Evolutionary conservation across 37 sponge, comb jelly and placozoan genomes (phyloP), one percentile per base, ranked within the genome.

Genomic region (Halisarca cf. caerulea): DNA sequence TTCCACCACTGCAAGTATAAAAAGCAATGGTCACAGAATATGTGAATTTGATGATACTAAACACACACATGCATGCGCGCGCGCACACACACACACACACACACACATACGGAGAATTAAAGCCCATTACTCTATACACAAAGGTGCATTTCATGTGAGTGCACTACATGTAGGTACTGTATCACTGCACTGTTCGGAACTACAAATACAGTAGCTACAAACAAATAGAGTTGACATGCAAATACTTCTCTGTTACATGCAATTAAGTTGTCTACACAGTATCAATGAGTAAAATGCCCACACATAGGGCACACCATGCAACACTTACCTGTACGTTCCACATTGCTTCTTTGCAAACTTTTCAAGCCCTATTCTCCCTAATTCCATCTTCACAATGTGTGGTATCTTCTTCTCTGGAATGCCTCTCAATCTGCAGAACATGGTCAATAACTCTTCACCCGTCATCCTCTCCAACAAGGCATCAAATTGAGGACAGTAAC

Each of bases 1-100:
- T 93, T 0, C 92, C 92, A 83, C 91, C 91, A 83, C 91, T 90
- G 42, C 59, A 66, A 2, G 18, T n/a, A n/a, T n/a, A n/a, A n/a
- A n/a, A n/a, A n/a, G n/a, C n/a, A n/a, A n/a, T n/a, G n/a, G n/a
- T n/a, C n/a, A n/a, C n/a, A n/a, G n/a, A n/a, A n/a, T n/a, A n/a
- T n/a, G n/a, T n/a, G n/a, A n/a, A n/a, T n/a, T n/a, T n/a, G n/a
- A n/a, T n/a, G n/a, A n/a, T n/a, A n/a, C n/a, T n/a, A n/a, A n/a
- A n/a, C n/a, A n/a, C n/a, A n/a, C n/a, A n/a, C n/a, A n/a, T n/a
- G n/a, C n/a, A n/a, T n/a, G n/a, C n/a, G n/a, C n/a, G n/a, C n/a
- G n/a, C n/a, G n/a, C n/a, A n/a, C n/a, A n/a, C n/a, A n/a, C n/a
- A n/a, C n/a, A n/a, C n/a, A n/a, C n/a, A n/a, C n/a, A n/a, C n/a